Percentiles rank a stretch among this genome's conserved stretches.
Evolutionary conservation across 2,797 vertebrate species (phyloP).

Genomic region (Gymnoscopelus braueri): DNA sequence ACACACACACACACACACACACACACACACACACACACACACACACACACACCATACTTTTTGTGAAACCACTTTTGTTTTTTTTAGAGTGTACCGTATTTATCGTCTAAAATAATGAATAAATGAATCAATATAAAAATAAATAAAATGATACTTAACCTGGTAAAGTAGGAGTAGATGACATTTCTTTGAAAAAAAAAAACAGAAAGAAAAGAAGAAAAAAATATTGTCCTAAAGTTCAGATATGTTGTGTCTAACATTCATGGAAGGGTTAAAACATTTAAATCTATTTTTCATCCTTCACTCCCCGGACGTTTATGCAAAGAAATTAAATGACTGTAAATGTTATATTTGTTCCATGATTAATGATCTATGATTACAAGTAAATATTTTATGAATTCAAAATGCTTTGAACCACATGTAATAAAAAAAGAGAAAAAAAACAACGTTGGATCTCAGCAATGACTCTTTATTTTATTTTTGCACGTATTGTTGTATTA

Average conservation of each 20-base stretch:
- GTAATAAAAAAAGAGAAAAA: not conserved
- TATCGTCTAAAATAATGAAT: too few relatives aligned
- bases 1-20: too few relatives aligned
- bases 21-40: too few relatives aligned
- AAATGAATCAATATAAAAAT: too few relatives aligned
- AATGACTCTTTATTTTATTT: too few relatives aligned
- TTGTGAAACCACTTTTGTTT: too few relatives aligned
- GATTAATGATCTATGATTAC: not conserved
- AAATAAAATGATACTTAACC: not conserved
- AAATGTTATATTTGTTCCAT: conserved; percentile 5
- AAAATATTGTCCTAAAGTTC: conserved; percentile 17
- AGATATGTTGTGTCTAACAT: conserved; percentile 49
- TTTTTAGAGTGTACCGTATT: too few relatives aligned
- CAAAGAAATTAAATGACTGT: conserved; percentile 36
- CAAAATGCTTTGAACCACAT: not conserved
- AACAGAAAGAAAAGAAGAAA: not conserved
- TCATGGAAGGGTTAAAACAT: conserved; percentile 39
- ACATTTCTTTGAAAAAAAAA: not conserved
- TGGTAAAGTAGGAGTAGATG: not conserved
- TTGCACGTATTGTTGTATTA: too few relatives aligned
- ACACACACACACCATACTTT: too few relatives aligned
- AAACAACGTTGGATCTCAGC: too few relatives aligned
- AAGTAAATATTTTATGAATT: conserved; percentile 8
- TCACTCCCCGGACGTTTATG: conserved; percentile 10
- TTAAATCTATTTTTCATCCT: conserved; percentile 1